Evolutionary conservation across 23 tunicate genomes (phyloP).

Genomic region (Oikopleura vanhoeffeni): DNA sequence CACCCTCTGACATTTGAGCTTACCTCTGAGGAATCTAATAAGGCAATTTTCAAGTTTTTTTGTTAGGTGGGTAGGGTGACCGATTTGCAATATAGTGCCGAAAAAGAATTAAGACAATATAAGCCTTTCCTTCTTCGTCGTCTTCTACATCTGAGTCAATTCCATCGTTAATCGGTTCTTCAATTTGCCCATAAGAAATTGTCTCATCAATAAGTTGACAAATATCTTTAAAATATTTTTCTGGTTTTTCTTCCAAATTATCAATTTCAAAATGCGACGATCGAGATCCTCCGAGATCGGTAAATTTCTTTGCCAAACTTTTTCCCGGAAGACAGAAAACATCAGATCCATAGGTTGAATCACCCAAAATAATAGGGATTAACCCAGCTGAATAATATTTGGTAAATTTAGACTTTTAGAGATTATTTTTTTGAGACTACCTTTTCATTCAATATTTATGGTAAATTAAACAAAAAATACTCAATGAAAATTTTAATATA

Average conservation of each 20-base stretch:
- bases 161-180: background rate
- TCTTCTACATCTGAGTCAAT: background rate
- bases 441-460: background rate
- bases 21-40: too few relatives aligned
- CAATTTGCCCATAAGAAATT: background rate
- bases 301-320: background rate
- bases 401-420: background rate
- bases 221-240: background rate
- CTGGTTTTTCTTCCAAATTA: background rate
- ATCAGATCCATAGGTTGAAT: background rate
- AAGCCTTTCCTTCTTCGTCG: too few relatives aligned
- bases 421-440: background rate
- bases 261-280: background rate
- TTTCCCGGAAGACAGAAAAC: background rate
- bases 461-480: too few relatives aligned
- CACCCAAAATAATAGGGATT: background rate
- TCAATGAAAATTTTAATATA: too few relatives aligned
- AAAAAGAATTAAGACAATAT: too few relatives aligned
- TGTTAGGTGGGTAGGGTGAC: too few relatives aligned
- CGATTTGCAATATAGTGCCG: too few relatives aligned
- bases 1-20: too few relatives aligned
- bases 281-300: background rate
- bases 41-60: too few relatives aligned
- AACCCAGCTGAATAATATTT: background rate
- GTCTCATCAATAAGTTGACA: background rate